These are phyloP conservation scores for Acanthosepion lycidas DNA, from an alignment of 2,888 invertebrate genomes.

Conservation along the genomic window DNA sequence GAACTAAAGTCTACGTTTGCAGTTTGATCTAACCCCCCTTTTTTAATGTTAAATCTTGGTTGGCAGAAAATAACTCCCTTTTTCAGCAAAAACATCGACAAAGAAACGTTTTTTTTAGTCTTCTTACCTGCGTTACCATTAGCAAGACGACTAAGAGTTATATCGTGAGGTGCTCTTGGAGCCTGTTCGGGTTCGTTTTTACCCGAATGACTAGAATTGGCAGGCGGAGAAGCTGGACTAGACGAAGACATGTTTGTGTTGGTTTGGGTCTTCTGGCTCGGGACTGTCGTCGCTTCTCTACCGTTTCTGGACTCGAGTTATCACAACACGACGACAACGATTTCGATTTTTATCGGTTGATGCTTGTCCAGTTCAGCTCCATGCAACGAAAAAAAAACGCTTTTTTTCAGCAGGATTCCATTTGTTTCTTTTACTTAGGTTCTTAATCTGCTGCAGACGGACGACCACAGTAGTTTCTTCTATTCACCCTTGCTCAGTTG, in stretches of 20 bases:
- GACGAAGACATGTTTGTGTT: constrained; percentile 21
- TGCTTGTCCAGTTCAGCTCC: constrained; percentile 33
- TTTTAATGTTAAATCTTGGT: background rate
- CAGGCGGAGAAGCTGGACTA: background rate
- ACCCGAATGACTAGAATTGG: background rate
- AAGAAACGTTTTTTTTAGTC: background rate
- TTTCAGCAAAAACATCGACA: too few relatives aligned
- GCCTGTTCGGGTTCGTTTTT: background rate
- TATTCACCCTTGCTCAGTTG: background rate
- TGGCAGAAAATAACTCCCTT: too few relatives aligned
- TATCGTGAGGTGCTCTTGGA: background rate
- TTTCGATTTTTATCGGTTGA: background rate
- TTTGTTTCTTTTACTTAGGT: constrained; percentile 4
- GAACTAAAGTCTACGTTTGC: too few relatives aligned
- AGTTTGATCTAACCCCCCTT: background rate
- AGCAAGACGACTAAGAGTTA: background rate
- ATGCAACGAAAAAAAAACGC: background rate
- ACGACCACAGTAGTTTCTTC: background rate
- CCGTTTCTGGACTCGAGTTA: background rate
- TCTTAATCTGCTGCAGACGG: background rate
- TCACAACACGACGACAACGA: background rate
- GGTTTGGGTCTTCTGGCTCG: background rate
- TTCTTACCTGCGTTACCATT: background rate
- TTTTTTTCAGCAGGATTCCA: background rate
- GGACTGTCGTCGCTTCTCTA: background rate